Conservation (phyloP, 2,113 vertebrate genomes). For the Proterorhinus semilunaris region DNA sequence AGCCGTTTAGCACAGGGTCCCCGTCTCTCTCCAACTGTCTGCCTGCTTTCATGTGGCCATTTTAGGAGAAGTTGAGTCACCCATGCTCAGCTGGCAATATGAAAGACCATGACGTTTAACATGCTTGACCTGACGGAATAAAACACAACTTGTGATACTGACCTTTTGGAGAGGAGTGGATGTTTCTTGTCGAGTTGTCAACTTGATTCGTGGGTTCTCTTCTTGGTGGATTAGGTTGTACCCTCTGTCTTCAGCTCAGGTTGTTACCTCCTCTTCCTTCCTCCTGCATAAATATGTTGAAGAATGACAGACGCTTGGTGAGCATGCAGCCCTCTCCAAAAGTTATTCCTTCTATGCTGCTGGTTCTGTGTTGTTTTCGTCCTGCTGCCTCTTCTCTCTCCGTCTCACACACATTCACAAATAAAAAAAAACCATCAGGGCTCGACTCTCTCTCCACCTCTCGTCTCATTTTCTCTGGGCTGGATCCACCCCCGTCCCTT, state of each 20-base stretch:
- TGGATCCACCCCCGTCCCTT: constrained; percentile 18
- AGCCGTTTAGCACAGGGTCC: constrained; percentile 62
- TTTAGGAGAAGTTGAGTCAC: constrained; percentile 68
- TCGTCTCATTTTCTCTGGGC: constrained; percentile 31
- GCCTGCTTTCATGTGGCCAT: constrained; percentile 58
- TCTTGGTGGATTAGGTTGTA: constrained; percentile 28
- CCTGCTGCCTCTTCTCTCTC: constrained; percentile 49
- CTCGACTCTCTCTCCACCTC: constrained; percentile 44
- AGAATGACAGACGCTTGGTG: constrained; percentile 43
- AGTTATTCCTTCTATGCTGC: constrained; percentile 4
- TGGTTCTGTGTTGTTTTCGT: constrained; percentile 26
- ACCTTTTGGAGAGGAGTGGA: constrained; percentile 45
- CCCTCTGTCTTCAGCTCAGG: constrained; percentile 21
- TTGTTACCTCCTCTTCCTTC: constrained; percentile 55
- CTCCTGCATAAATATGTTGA: constrained; percentile 42
- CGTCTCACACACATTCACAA: constrained; percentile 55
- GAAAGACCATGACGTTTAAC: constrained; percentile 22
- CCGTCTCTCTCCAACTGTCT: constrained; percentile 8
- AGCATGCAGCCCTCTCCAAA: not conserved
- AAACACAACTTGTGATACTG: constrained; percentile 58
- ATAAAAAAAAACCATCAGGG: constrained; percentile 57
- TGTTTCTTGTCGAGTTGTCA: not conserved
- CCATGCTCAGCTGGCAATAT: constrained; percentile 36
- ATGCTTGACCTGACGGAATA: constrained; percentile 31
- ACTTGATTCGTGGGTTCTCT: constrained; percentile 30